Conservation (phyloP, 2,888 invertebrate genomes). For the Achlya flavicornis region DNA sequence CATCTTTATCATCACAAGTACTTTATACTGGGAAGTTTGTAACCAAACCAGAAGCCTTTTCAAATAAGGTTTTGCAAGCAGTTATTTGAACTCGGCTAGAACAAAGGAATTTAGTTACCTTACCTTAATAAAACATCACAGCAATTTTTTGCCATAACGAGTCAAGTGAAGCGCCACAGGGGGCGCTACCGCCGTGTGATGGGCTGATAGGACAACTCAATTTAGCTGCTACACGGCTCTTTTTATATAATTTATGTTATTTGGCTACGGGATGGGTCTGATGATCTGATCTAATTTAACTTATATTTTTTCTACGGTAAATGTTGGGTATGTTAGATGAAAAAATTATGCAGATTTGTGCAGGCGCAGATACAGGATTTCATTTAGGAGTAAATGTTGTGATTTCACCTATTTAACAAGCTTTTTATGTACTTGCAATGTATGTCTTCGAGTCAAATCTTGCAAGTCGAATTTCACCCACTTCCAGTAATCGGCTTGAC, state of each 20-base stretch:
- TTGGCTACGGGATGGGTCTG: neutral
- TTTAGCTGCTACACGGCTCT: constrained; percentile 14
- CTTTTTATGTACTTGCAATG: no score
- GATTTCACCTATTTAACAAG: no score
- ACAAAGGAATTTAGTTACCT: neutral
- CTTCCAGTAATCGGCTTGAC: no score
- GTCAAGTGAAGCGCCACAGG: constrained; percentile 37
- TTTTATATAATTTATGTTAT: neutral
- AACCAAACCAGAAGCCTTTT: no score
- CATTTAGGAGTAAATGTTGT: no score
- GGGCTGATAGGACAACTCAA: constrained; percentile 32
- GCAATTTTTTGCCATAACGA: neutral
- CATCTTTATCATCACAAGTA: no score
- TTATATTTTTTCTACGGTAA: neutral
- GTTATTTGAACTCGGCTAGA: neutral
- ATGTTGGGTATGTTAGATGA: no score
- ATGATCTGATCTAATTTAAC: neutral
- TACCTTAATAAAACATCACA: constrained; percentile 1
- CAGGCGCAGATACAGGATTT: no score
- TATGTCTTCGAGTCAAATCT: no score
- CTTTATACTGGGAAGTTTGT: no score
- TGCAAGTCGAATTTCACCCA: no score
- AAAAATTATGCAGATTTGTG: no score
- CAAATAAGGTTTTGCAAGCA: neutral
- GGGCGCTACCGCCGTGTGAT: constrained; percentile 45